Base-by-base conservation (phyloP, 2,888 invertebrate genomes). In the Lucinisca nassula region DNA sequence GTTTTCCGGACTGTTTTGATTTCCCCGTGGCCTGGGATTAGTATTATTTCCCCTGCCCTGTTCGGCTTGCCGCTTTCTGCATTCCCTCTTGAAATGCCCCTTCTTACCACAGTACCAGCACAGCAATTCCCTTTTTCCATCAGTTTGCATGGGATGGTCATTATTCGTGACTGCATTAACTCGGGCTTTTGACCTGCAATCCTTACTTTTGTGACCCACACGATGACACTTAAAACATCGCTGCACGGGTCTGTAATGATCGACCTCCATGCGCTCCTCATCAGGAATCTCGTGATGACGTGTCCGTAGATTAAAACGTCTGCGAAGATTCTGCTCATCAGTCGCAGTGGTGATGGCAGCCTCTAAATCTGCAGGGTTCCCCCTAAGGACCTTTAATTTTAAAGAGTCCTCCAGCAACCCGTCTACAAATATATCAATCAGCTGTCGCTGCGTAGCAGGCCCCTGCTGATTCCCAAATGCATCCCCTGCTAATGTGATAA, bases 221-320 rank as follows among this genome's bases (percentile, higher is more conserved):
- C 27, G 10, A 21, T 32, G 6, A 30, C 70, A 70, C 14, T 37
- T 32, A 30, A 27, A 70, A 27, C 70, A 70, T 6, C 32, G 32
- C 6, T 10, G 14, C 3, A 21, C 55, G 8, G 70, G 70, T n/a
- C 70, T 12, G 21, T 35, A 35, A 70, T 70, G 70, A 30, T 70
- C 70, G 4, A 70, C 70, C 17, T 70, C 70, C 70, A 70, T 70
- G 70, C 35, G 70, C 27, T 70, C 70, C 12, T 70, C 70, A 6
- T 32, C 70, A 35, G 35, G 70, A 6, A 24, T 24, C 21, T 3
- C 12, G 21, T 55, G 55, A 37, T 24, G 70, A n/a, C 61, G 24
- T 27, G 61, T 58, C 21, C 61, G 6, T 27, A 58, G 21, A 58
- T 21, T 58, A 21, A 58, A 58, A 8, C 61, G 6, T 58, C 21